These are phyloP conservation scores for Cosmia pyralina DNA, from an alignment of 2,888 invertebrate species.

Conservation along the genomic window DNA sequence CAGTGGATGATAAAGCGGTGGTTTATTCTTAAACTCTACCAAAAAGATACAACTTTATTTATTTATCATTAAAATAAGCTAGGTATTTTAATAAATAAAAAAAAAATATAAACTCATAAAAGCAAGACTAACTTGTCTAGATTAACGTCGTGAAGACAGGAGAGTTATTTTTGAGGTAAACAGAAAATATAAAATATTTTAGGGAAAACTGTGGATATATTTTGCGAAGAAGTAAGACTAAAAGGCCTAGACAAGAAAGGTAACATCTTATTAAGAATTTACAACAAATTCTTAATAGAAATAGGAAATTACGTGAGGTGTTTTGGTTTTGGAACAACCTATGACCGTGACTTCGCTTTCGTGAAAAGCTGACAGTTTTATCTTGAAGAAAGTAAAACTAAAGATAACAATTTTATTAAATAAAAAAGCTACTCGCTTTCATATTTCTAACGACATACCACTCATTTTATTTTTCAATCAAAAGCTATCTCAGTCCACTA, in stretches of 20 bases:
- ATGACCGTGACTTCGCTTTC: not conserved
- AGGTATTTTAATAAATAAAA: not conserved
- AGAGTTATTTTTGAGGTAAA: not conserved
- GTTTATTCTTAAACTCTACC: not conserved
- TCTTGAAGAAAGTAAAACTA: not conserved
- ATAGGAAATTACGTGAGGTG: not conserved
- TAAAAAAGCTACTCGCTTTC: not conserved
- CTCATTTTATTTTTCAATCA: not conserved
- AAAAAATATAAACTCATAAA: not conserved
- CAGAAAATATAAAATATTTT: conserved; percentile 1
- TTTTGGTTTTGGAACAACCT: conserved; percentile 6
- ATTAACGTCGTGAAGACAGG: not conserved
- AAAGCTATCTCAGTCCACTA: not conserved
- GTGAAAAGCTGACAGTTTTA: not conserved
- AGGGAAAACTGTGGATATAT: not conserved
- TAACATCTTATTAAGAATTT: conserved; percentile 4
- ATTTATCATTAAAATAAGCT: too few relatives aligned
- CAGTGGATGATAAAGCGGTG: not conserved
- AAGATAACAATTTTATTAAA: not conserved
- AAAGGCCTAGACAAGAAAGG: conserved; percentile 16
- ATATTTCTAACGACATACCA: not conserved
- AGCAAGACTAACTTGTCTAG: not conserved
- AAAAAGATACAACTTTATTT: not conserved
- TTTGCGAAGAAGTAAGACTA: conserved; percentile 6
- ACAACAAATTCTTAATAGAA: too few relatives aligned